phyloP scores from a whole-genome alignment of 1,140 invertebrate genomes.

The Drosophila athabasca region DNA sequence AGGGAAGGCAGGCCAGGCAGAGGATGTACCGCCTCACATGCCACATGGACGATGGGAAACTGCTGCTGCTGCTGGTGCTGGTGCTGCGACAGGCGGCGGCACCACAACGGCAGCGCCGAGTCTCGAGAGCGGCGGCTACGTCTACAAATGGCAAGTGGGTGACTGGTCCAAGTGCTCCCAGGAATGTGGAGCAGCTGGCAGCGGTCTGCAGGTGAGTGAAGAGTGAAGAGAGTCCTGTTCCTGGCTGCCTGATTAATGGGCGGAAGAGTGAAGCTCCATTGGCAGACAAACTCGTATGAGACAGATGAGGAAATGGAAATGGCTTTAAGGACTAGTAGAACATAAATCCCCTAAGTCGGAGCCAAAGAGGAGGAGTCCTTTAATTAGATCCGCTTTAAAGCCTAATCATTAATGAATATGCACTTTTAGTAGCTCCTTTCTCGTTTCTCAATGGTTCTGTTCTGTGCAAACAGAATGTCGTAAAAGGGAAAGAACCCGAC shows the following conservation, averaged over 20 bases:
- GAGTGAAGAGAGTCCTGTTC: neutral
- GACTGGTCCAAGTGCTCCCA: conserved; percentile 94
- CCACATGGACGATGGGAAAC: conserved; percentile 69
- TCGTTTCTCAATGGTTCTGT: too few relatives aligned
- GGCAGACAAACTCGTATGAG: too few relatives aligned
- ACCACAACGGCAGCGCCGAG: conserved; percentile 26
- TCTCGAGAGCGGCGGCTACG: conserved; percentile 84
- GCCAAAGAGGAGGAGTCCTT: too few relatives aligned
- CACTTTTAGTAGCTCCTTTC: too few relatives aligned
- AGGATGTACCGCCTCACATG: conserved; percentile 57
- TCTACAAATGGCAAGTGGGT: conserved; percentile 91
- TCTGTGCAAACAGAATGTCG: conserved; percentile 5
- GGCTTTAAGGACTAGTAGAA: too few relatives aligned
- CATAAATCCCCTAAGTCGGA: too few relatives aligned
- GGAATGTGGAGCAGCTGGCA: conserved; percentile 91
- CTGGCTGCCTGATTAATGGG: neutral
- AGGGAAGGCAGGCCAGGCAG: neutral
- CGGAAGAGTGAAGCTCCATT: neutral
- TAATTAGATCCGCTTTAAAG: too few relatives aligned
- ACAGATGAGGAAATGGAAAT: too few relatives aligned
- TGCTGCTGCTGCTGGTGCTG: conserved; percentile 13
- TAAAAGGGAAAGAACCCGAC: conserved; percentile 16
- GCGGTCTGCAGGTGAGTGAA: conserved; percentile 71
- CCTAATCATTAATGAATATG: too few relatives aligned
- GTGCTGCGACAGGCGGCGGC: neutral